These are phyloP conservation scores for Alitta virens DNA, from an alignment of 2,888 invertebrate species.

Conservation along the genomic window DNA sequence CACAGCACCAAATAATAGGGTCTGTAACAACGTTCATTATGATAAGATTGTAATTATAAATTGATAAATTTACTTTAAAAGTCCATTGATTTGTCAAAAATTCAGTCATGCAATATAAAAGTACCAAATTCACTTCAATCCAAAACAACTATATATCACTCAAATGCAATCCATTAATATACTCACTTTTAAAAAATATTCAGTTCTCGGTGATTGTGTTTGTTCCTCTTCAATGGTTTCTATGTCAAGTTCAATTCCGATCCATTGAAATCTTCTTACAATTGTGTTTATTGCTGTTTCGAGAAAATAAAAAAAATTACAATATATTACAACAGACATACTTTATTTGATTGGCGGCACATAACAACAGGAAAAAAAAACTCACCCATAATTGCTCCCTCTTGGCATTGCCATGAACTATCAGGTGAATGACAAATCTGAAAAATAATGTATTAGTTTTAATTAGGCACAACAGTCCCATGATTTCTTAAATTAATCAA, in stretches of 20 bases:
- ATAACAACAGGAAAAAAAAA: too few relatives aligned
- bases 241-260: slow-evolving; percentile 25
- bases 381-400: slow-evolving; percentile 52
- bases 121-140: too few relatives aligned
- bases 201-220: slow-evolving; percentile 1
- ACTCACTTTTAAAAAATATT: slow-evolving; percentile 20
- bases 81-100: too few relatives aligned
- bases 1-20: too few relatives aligned
- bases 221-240: background rate
- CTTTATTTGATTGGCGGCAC: too few relatives aligned
- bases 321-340: background rate
- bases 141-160: too few relatives aligned
- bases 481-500: too few relatives aligned
- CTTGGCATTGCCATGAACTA: slow-evolving; percentile 47
- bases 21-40: background rate
- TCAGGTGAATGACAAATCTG: slow-evolving; percentile 38
- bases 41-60: too few relatives aligned
- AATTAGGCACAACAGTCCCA: too few relatives aligned
- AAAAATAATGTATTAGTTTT: background rate
- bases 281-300: slow-evolving; percentile 40
- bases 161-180: too few relatives aligned
- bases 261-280: slow-evolving; percentile 37
- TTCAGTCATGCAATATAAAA: too few relatives aligned
- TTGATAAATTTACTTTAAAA: too few relatives aligned
- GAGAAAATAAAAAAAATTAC: background rate